A percentile compares a stretch with the other conserved stretches of the same genome.
Conservation (phyloP, 2,888 invertebrate species). For the Torymus aiolomorphi region DNA sequence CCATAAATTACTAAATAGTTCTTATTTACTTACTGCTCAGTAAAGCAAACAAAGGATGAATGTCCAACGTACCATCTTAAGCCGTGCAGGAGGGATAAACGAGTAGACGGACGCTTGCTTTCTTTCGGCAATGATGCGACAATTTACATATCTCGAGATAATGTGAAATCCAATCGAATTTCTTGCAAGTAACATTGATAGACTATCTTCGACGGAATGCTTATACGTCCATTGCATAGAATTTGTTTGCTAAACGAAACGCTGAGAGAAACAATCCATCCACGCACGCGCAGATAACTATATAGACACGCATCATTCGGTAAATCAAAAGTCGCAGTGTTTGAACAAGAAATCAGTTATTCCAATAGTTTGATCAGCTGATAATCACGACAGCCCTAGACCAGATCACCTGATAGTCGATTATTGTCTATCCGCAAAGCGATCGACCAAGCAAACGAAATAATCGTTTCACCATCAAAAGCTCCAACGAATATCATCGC, state of each 20-base stretch:
- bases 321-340: too few relatives aligned
- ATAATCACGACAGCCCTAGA: too few relatives aligned
- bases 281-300: not conserved
- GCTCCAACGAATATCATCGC: constrained; percentile 32
- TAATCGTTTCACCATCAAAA: not conserved
- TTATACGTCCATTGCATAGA: not conserved
- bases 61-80: not conserved
- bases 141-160: constrained; percentile 34
- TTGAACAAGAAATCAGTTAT: too few relatives aligned
- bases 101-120: not conserved
- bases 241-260: not conserved
- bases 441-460: not conserved
- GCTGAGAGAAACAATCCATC: constrained; percentile 4
- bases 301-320: too few relatives aligned
- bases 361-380: too few relatives aligned
- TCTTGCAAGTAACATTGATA: not conserved
- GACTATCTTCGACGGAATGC: not conserved
- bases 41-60: not conserved
- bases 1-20: too few relatives aligned
- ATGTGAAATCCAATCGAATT: not conserved
- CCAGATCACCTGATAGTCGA: too few relatives aligned
- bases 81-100: not conserved
- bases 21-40: too few relatives aligned
- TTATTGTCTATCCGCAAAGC: too few relatives aligned
- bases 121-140: not conserved